Percentiles rank a stretch among this genome's conserved stretches.
These are phyloP conservation scores for Leptopilina drosophilae DNA, from an alignment of 2,888 invertebrate species.

Conservation along the genomic window DNA sequence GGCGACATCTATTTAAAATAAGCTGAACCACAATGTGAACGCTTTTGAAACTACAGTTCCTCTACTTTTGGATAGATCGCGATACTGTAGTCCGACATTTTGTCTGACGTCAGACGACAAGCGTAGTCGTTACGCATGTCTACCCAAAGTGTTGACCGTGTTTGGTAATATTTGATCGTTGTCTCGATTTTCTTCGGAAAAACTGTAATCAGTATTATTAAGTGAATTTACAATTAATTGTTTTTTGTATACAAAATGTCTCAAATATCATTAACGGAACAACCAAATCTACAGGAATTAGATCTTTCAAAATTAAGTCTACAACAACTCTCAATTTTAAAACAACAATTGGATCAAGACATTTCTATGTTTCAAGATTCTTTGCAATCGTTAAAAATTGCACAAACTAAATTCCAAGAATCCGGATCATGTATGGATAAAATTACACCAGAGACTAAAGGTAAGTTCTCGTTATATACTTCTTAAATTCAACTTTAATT, in stretches of 20 bases:
- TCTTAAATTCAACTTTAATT: constrained; percentile 42
- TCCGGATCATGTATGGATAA: constrained; percentile 91
- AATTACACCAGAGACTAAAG: constrained; percentile 86
- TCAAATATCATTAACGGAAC: constrained; percentile 81
- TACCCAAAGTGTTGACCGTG: constrained; percentile 38
- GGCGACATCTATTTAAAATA: not conserved
- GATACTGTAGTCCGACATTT: not conserved
- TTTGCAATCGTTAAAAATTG: constrained; percentile 91
- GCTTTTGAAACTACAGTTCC: not conserved
- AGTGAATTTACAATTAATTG: not conserved
- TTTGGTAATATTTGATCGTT: constrained; percentile 44
- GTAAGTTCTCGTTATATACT: constrained; percentile 70
- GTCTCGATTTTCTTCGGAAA: not conserved
- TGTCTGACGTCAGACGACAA: not conserved
- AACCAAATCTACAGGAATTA: constrained; percentile 85
- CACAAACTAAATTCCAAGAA: constrained; percentile 92
- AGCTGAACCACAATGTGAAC: not conserved
- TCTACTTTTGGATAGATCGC: not conserved
- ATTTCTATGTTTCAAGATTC: constrained; percentile 93
- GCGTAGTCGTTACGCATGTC: not conserved
- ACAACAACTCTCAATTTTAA: constrained; percentile 89
- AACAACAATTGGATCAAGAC: constrained; percentile 94
- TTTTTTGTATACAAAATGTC: constrained; percentile 67
- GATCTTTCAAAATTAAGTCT: constrained; percentile 89
- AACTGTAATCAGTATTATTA: not conserved